Conservation (phyloP, 2,113 vertebrate genomes). For the Toxostoma redivivum region DNA sequence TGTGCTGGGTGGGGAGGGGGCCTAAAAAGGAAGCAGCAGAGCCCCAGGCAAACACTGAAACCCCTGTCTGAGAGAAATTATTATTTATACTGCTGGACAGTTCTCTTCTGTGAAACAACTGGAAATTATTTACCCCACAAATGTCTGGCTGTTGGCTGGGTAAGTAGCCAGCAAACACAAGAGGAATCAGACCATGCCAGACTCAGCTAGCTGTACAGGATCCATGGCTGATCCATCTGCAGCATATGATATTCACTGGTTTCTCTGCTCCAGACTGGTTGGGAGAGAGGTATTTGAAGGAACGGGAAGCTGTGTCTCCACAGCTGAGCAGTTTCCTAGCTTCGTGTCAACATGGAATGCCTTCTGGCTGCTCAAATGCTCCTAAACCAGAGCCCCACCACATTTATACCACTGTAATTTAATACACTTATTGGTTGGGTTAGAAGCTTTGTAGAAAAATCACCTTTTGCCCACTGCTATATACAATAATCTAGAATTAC, state of each 20-base stretch:
- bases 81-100: slow-evolving; percentile 29
- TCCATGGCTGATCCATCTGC: slow-evolving; percentile 49
- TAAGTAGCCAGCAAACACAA: slow-evolving; percentile 59
- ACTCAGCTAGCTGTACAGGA: slow-evolving; percentile 36
- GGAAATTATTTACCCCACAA: slow-evolving; percentile 65
- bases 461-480: not conserved
- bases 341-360: not conserved
- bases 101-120: slow-evolving; percentile 62
- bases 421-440: not conserved
- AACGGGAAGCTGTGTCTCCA: slow-evolving; percentile 4
- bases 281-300: slow-evolving; percentile 40
- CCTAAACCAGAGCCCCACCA: not conserved
- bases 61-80: not conserved
- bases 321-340: slow-evolving; percentile 37
- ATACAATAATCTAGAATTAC: not conserved
- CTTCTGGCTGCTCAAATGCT: slow-evolving; percentile 1
- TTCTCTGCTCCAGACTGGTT: slow-evolving; percentile 48
- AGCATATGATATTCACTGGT: slow-evolving; percentile 57
- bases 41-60: not conserved
- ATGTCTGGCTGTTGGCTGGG: slow-evolving; percentile 57
- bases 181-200: slow-evolving; percentile 60
- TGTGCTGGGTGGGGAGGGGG: not conserved
- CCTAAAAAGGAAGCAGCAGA: not conserved
- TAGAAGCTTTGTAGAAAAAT: not conserved
- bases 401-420: not conserved